phyloP scores from a whole-genome alignment of 1,140 invertebrate species.

The Metaphire vulgaris region DNA sequence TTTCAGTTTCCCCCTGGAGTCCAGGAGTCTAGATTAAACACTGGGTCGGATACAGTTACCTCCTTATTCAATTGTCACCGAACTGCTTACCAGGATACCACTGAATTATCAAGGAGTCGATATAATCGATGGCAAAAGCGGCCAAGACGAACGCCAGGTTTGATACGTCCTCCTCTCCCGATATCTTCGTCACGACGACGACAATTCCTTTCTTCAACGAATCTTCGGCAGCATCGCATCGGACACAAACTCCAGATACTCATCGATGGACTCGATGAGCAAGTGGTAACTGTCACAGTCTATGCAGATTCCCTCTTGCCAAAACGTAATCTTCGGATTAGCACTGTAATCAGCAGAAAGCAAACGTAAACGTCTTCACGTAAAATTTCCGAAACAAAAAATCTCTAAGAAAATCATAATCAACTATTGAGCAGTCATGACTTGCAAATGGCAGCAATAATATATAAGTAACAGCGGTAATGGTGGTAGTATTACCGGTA shows the following conservation, averaged over 20 bases:
- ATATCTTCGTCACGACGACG: neutral
- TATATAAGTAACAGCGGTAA: too few relatives aligned
- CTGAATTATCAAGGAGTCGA: neutral
- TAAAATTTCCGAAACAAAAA: too few relatives aligned
- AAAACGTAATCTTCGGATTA: neutral
- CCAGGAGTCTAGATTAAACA: too few relatives aligned
- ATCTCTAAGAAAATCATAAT: too few relatives aligned
- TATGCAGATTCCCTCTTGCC: neutral
- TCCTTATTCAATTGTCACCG: too few relatives aligned
- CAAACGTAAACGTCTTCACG: too few relatives aligned
- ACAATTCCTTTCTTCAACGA: neutral
- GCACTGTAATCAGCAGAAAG: too few relatives aligned
- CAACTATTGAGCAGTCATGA: too few relatives aligned
- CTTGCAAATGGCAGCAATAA: too few relatives aligned
- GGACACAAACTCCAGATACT: neutral
- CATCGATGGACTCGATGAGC: neutral
- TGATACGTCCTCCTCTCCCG: neutral
- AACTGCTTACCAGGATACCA: neutral
- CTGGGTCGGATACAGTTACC: too few relatives aligned
- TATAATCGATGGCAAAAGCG: neutral
- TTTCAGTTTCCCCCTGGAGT: too few relatives aligned
- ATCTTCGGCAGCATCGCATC: neutral
- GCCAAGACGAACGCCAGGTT: neutral
- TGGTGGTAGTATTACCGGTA: too few relatives aligned
- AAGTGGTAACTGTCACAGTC: neutral